Evolutionary conservation across 2,888 invertebrate genomes (phyloP), one percentile per base, ranked within the genome.

Genomic region (Palloptera scutellata): DNA sequence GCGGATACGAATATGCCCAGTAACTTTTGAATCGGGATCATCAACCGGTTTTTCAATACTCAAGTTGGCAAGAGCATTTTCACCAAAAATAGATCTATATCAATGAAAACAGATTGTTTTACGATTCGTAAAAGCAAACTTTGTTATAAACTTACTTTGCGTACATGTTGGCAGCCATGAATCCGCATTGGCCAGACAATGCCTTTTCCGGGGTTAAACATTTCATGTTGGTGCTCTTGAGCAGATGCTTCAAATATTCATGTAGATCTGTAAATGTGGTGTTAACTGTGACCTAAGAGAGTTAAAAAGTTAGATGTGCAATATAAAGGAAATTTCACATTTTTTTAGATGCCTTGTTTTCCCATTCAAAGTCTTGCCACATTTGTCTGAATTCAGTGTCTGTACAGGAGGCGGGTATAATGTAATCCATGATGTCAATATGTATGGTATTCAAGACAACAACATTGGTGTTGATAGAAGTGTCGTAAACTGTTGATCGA

Each of bases 341-440:
- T 12, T 3, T 13, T n/a, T 12, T 2, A 53, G 4, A 63, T 73
- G 88, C 97, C 89, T 99, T 99, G 86, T 99, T 99, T 87, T 99
- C 99, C 99, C 99, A 99, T 86, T 99, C 99, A 87, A 99, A 99
- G 88, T 98, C 98, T 2, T 97, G 96, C 99, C 99, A 99, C 99
- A 99, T 99, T 86, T 95, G 93, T 8, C 99, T 87, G 88, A 99
- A 99, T 87, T 99, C 98, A 0, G 92, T 91, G 85, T 99, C 99
- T 63, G 92, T 94, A 85, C 98, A 98, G 52, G 88, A 86, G 15
- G 97, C 97, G 19, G 98, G 98, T 80, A 98, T 93, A 80, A 98
- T 97, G 86, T 98, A 98, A 87, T 99, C 99, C 95, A 99, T 97
- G 77, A 99, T 98, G 86, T 99, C 99, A 82, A 99, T 98, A 85